Evolutionary conservation across 2,113 vertebrate genomes (phyloP).

Genomic region (Paramisgurnus dabryanus): DNA sequence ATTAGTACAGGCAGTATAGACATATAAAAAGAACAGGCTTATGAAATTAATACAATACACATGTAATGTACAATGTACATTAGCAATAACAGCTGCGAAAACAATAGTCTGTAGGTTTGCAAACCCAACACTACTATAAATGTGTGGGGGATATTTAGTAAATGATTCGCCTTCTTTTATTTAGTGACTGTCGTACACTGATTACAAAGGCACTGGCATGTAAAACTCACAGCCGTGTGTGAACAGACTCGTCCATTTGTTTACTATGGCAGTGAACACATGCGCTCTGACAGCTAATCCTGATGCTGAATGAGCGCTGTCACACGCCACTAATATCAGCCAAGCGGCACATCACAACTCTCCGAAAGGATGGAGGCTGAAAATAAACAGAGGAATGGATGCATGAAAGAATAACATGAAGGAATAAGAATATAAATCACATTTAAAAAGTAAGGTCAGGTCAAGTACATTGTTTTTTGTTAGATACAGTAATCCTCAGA

Average conservation of each 20-base stretch:
- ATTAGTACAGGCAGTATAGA: too few relatives aligned
- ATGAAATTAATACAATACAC: too few relatives aligned
- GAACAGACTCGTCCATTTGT: slow-evolving; percentile 39
- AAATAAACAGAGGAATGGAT: neutral
- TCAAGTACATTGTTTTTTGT: neutral
- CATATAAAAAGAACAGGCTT: too few relatives aligned
- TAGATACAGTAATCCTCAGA: too few relatives aligned
- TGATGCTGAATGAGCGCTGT: slow-evolving; percentile 46
- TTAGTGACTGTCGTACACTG: slow-evolving; percentile 24
- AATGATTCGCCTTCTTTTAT: slow-evolving; percentile 22
- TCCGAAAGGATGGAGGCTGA: neutral
- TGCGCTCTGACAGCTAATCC: slow-evolving; percentile 53
- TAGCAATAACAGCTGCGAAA: too few relatives aligned
- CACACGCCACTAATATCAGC: slow-evolving; percentile 23
- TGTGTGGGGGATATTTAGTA: slow-evolving; percentile 1
- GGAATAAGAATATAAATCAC: neutral
- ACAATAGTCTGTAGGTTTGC: too few relatives aligned
- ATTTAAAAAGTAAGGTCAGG: neutral
- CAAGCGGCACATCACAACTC: slow-evolving; percentile 3
- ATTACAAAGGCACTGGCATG: neutral
- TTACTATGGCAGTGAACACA: slow-evolving; percentile 50
- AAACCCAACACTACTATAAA: neutral
- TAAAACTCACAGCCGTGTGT: slow-evolving; percentile 7
- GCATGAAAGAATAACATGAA: neutral
- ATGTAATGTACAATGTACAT: too few relatives aligned